Base-by-base conservation (phyloP, 2,888 invertebrate genomes). In the Apocheima hispidaria region DNA sequence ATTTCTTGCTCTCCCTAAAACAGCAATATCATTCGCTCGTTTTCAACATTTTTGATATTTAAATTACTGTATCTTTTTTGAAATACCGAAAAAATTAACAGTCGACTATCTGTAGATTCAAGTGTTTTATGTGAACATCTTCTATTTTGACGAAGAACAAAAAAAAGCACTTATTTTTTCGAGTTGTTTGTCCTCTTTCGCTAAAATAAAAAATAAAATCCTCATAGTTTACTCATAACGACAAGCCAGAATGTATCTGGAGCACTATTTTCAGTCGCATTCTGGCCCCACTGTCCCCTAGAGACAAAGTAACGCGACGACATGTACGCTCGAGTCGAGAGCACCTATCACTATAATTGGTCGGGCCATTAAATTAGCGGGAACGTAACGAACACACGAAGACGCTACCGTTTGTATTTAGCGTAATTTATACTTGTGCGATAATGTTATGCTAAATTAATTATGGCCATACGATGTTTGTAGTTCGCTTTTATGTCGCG, bases 311-410 rank as follows among this genome's bases (percentile, higher is more conserved):
- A 58, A 58, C 55, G 14, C 51, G 48, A 56, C 52, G 36, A 44
- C n/a, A 33, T 57, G 49, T 43, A 55, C 46, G 49, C 55, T 35
- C 26, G 44, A 12, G 33, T 35, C 43, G 38, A 21, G 51, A 51
- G 30, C 44, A 49, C 62, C 48, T 65, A 65, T 65, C 63, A 67
- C 60, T 51, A 21, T 67, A 65, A 69, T 67, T 69, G 63, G 64
- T 60, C 16, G 55, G 58, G 63, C 64, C 63, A 65, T 55, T 60
- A 67, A 65, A 64, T 52, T 49, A 53, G 66, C 59, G 60, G 16
- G 48, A 54, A 40, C 60, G 56, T 60, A 53, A 59, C n/a, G n/a
- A n/a, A n/a, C 43, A 30, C 51, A 66, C 63, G 41, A 26, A 51
- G 63, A 59, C 43, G 60, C 48, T 60, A 60, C 40, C 60, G 55